phyloP scores from a whole-genome alignment of 2,113 vertebrate genomes.

The Melierax canorus region DNA sequence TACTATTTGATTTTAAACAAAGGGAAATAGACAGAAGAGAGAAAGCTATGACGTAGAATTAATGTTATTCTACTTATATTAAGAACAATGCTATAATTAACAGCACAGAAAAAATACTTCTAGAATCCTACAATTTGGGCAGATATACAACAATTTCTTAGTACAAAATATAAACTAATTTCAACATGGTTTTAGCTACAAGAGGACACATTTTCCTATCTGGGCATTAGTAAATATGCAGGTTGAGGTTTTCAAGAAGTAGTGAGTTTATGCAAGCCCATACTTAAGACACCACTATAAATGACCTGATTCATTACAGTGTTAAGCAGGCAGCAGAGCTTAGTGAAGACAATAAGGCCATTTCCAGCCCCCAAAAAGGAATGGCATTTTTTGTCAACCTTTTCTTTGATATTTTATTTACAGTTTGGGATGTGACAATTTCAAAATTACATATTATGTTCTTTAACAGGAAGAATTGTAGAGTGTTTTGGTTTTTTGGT shows the following conservation, averaged over 20 bases:
- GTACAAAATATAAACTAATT: background rate
- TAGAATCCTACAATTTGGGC: background rate
- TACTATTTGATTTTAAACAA: background rate
- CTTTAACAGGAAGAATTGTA: background rate
- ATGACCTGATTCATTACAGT: background rate
- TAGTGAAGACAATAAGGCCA: background rate
- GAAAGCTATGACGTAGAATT: background rate
- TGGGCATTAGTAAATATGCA: background rate
- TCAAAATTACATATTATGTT: background rate
- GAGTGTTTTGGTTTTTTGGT: fast-evolving
- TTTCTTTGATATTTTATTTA: background rate
- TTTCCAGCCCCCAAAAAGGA: background rate
- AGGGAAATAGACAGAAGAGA: background rate
- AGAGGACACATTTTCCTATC: background rate
- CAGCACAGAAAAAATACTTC: background rate
- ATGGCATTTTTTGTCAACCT: background rate
- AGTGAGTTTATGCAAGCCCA: background rate
- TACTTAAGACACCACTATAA: background rate
- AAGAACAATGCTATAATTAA: background rate
- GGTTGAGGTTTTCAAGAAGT: background rate
- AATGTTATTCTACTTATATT: background rate
- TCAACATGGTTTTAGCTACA: background rate
- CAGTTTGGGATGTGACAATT: background rate
- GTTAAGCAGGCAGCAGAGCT: background rate
- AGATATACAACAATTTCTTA: background rate